Base-by-base conservation (phyloP, 2,797 vertebrate genomes). In the Atherinosoma microstoma region DNA sequence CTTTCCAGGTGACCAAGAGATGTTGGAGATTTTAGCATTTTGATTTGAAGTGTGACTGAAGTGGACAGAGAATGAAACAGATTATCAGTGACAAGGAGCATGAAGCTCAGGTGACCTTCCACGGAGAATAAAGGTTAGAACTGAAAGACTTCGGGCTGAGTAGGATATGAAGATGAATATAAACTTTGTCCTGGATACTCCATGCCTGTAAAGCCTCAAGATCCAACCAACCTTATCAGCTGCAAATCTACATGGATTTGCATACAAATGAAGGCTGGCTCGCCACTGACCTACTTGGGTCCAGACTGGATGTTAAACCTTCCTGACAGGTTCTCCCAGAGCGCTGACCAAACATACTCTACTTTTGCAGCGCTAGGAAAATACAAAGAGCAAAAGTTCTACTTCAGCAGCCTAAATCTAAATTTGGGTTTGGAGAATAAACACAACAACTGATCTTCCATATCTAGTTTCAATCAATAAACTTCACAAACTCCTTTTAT, bases 221-320 rank as follows among this genome's bases (percentile, higher is more conserved):
- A 89, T 83, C 86, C 87, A 80, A 83, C 87, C 89, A 91, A 90
- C 89, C 91, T 92, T 91, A 92, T 91, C 92, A 92, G 85, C 82
- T 75, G 82, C 81, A 89, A 87, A 92, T 93, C 91, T 93, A 89
- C 92, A 91, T 91, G 80, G 82, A 93, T 93, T 92, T 93, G 91
- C 92, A 93, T 93, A 92, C 79, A 91, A 92, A 93, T 93, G 88
- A 90, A 86, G 83, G 70, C 87, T 68, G 76, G 85, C 87, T 88
- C 72, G 16, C 87, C 86, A 79, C 85, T 92, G 91, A 91, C 91
- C 92, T 85, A 93, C 80, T 90, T 92, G 84, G 85, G 82, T 74
- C 78, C 79, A 75, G 74, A 85, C 84, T 62, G 74, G 84, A 92
- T 64, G 83, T 70, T 91, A 89, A 92, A 82, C 83, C 69, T 85